Conservation (phyloP, 2,113 vertebrate species). For the Crocuta crocuta region DNA sequence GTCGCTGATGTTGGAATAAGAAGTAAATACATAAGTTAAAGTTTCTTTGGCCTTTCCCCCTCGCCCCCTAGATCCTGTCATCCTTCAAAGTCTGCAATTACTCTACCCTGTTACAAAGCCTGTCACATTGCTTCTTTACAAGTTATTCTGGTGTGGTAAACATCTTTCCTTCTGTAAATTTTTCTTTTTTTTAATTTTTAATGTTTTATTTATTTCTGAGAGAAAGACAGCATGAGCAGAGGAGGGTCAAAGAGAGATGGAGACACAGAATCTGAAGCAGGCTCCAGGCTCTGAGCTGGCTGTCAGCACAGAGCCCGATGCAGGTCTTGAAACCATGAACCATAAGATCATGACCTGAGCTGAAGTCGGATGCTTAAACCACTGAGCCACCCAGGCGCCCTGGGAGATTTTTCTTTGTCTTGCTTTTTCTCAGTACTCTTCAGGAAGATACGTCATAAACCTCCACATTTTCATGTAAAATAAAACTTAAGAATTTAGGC, state of each 20-base stretch:
- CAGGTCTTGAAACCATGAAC: no score
- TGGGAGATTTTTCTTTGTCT: neutral
- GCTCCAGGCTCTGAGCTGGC: no score
- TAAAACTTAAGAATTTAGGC: conserved; percentile 10
- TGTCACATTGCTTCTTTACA: neutral
- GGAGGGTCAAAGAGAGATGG: no score
- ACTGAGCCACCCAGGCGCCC: no score
- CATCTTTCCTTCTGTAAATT: neutral
- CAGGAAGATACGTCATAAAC: neutral
- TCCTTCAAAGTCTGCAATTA: neutral
- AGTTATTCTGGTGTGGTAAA: neutral
- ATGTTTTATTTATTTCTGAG: no score
- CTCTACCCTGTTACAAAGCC: neutral
- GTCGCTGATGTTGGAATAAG: neutral
- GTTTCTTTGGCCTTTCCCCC: neutral
- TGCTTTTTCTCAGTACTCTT: neutral
- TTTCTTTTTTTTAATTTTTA: no score
- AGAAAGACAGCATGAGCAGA: no score
- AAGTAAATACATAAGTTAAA: neutral
- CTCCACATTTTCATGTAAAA: neutral
- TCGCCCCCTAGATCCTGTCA: neutral
- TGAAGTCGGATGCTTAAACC: no score
- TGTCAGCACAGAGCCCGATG: no score
- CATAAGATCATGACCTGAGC: no score
- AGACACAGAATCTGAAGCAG: no score